Base-by-base conservation (phyloP, 2,888 invertebrate genomes). In the Lacanobia wlatinum region DNA sequence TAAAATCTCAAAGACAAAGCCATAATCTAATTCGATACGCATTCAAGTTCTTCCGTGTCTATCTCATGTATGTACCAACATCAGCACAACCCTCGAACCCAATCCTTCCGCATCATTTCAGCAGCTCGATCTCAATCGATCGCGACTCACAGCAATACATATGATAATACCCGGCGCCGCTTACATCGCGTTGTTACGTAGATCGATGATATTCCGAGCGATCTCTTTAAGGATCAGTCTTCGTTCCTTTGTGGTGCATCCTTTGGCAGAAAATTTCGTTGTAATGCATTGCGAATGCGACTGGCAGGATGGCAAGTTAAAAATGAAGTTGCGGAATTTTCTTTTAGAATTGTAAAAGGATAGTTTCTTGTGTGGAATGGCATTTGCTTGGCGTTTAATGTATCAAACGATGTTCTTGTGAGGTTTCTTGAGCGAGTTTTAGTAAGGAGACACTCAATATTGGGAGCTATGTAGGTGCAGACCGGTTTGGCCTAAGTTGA, bases 201-300 rank as follows among this genome's bases (percentile, higher is more conserved):
- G 77, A 74, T 80, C 84, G 80, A 80, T 80, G 80, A 70, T 80
- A 80, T 80, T 80, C 76, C 50, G 60, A 61, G 64, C 78, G 65
- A 81, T 78, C 84, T 86, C 86, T 84, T 84, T 86, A 78, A 81
- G 60, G 75, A 84, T 86, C 78, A 84, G 74, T 73, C 84, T 72
- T 60, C 46, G 18, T 71, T 21, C 68, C 78, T 84, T 84, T 84
- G 86, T 81, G 71, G 82, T 59, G 62, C 40, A 73, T 56, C 21
- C 78, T 84, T 73, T 84, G 82, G 72, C 72, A 77, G 65, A 67
- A 66, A 72, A 70, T 80, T 84, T 81, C 76, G 75, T 67, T 72
- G 69, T 78, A 73, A 81, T 60, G 73, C 78, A 80, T 83, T 70
- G 53, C n/a, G 62, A 52, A 83, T 77, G 74, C 73, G 76, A 65